A percentile compares a stretch with the other conserved stretches of the same genome.
phyloP scores from a whole-genome alignment of 2,797 vertebrate species.

The Gambelia wislizenii region DNA sequence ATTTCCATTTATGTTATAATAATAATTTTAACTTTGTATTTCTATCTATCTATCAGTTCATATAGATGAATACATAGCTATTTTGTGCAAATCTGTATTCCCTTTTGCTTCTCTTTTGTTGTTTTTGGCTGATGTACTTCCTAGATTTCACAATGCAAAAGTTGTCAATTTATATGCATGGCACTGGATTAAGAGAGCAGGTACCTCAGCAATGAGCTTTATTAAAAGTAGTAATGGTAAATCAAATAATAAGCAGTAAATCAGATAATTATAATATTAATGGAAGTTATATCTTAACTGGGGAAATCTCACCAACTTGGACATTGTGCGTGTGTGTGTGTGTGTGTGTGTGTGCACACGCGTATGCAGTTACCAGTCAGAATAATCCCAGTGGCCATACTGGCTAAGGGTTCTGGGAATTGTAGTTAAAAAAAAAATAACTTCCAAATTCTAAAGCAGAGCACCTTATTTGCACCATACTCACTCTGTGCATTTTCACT shows the following conservation, averaged over 20 bases:
- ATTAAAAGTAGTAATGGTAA: background rate
- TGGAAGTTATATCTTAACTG: background rate
- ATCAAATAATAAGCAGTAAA: background rate
- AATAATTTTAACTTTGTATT: background rate
- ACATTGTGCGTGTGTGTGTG: background rate
- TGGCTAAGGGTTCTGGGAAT: no score
- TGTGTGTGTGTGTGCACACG: background rate
- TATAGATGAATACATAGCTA: background rate
- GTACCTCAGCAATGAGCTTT: background rate
- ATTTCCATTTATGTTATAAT: background rate
- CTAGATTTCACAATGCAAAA: no score
- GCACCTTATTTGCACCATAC: no score
- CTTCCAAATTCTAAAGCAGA: no score
- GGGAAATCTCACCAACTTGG: background rate
- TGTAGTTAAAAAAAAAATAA: no score
- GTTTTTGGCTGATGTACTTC: no score
- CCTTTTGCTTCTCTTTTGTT: no score
- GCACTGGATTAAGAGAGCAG: background rate
- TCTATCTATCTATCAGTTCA: no score
- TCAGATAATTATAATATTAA: no score
- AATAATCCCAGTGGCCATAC: background rate
- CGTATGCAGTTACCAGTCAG: background rate
- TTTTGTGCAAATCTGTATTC: background rate
- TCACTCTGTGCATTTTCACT: no score
- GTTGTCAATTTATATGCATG: background rate